Evolutionary conservation across 2,888 invertebrate genomes (phyloP), one percentile per base, ranked within the genome.

Genomic region (Philopedon plagiatum): DNA sequence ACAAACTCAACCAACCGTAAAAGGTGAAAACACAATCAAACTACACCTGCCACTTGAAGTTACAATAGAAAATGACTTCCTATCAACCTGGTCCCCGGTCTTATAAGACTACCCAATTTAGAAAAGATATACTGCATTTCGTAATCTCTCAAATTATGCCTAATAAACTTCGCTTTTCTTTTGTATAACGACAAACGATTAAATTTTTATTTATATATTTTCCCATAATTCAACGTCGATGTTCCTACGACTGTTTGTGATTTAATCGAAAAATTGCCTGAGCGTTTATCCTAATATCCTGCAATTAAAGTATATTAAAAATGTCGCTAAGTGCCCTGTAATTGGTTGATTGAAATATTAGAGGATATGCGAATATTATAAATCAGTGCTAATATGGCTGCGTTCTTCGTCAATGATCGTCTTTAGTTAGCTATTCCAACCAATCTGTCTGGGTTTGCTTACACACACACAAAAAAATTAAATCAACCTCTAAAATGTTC

Each of bases 111-210:
- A 58, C 46, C 57, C 21, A 57, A 66, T 66, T 66, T 66, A 44
- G 19, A 66, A 29, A 57, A 66, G 66, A 57, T 57, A 66, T 57
- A 57, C 57, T 57, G 26, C 41, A 13, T 58, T 41, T 39, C n/a
- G 8, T 66, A 66, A 66, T 66, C 66, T 57, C 32, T 57, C 66
- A 57, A 66, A 66, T 66, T 66, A 66, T 57, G 57, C 32, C 66
- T 46, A 57, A 66, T 66, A 44, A 49, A 37, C 41, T 15, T 39
- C 51, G 54, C 13, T 63, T 63, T 34, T 34, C 51, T 60, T 44
- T 49, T 5, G 46, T 51, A 46, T 62, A 66, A 66, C 54, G 57
- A 54, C 57, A 5, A n/a, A 11, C 66, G 57, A 46, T 66, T 66
- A 66, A 46, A 15, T 66, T 57, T 56, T 66, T 66, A 66, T 66